A percentile compares a stretch with the other conserved stretches of the same genome.
Conservation (phyloP, 2,888 invertebrate species). For the Ctena decussata region DNA sequence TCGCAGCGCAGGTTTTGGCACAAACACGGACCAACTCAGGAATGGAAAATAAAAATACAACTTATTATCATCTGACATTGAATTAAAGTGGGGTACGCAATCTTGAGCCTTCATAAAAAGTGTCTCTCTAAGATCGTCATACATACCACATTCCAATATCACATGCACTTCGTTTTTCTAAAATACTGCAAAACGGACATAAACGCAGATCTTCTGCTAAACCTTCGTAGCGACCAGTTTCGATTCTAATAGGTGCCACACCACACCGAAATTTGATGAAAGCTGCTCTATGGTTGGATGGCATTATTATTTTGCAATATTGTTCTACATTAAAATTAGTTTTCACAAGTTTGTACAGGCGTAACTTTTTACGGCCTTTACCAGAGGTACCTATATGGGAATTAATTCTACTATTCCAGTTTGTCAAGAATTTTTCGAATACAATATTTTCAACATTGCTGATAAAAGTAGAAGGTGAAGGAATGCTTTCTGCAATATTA, state of each 20-base stretch:
- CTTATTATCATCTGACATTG: background rate
- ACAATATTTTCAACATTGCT: background rate
- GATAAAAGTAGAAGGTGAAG: background rate
- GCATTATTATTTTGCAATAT: background rate
- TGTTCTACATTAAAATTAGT: background rate
- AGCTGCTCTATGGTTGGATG: background rate
- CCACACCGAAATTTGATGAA: constrained; percentile 4
- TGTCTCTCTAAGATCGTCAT: background rate
- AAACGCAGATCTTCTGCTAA: background rate
- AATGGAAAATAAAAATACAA: background rate
- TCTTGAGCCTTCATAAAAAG: background rate
- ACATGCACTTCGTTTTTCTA: constrained; percentile 10
- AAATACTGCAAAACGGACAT: constrained; percentile 2
- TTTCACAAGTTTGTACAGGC: background rate
- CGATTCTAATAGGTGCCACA: background rate
- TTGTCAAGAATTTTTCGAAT: background rate
- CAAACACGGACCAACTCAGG: background rate
- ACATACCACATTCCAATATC: background rate
- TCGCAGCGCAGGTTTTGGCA: constrained; percentile 15
- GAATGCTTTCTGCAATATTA: background rate
- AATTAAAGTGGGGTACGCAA: background rate
- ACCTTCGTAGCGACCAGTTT: background rate
- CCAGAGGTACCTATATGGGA: background rate
- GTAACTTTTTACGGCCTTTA: background rate
- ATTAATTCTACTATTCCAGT: background rate